These are phyloP conservation scores for Rotaria sp. DNA, from an alignment of 2,888 invertebrate species.

Conservation along the genomic window DNA sequence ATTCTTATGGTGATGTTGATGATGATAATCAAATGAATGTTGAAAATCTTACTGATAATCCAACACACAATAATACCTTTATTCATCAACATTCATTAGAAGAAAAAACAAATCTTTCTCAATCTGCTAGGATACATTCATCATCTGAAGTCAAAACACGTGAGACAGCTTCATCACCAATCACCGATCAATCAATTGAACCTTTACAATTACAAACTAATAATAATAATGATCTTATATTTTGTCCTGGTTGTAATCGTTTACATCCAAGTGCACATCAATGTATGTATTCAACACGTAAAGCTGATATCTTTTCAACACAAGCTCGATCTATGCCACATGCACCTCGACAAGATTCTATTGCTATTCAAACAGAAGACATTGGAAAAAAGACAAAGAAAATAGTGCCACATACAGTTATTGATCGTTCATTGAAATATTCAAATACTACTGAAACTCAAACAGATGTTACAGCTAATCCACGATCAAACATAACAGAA, in stretches of 20 bases:
- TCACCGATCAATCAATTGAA: background rate
- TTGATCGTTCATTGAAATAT: background rate
- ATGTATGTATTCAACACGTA: background rate
- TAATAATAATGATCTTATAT: background rate
- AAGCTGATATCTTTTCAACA: background rate
- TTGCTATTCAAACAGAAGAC: background rate
- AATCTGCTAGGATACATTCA: background rate
- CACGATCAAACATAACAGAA: background rate
- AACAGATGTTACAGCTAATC: background rate
- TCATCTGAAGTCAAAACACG: background rate
- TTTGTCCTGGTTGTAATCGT: conserved; percentile 1
- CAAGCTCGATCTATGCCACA: background rate
- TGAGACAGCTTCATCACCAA: background rate
- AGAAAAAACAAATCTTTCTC: background rate
- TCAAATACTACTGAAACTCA: background rate
- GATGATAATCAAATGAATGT: background rate
- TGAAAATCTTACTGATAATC: background rate
- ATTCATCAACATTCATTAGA: background rate
- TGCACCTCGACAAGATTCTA: background rate
- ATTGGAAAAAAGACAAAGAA: background rate
- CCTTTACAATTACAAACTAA: background rate
- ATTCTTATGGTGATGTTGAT: background rate
- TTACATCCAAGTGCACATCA: background rate
- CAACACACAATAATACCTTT: background rate
- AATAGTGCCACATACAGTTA: background rate